Evolutionary conservation across 1,140 invertebrate species (phyloP), one percentile per base, ranked within the genome.

Genomic region (Protaetia brevitarsis): DNA sequence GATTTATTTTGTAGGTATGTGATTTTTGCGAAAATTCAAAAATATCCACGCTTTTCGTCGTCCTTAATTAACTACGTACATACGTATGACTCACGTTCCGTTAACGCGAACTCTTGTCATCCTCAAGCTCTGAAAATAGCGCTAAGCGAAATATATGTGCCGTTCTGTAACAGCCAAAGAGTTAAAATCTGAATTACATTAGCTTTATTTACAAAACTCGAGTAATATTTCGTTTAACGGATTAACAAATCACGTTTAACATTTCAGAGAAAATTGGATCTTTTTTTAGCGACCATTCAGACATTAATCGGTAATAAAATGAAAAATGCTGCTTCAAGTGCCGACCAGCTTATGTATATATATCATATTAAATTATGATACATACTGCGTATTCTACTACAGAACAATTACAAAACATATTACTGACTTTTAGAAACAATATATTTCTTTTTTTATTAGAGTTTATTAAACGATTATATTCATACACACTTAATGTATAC

Each of bases 61-160:
- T 8, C 16, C 41, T 51, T 51, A 51, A 51, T 51, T 51, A 51
- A 51, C n/a, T n/a, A n/a, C n/a, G n/a, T n/a, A n/a, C n/a, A n/a
- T n/a, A n/a, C 41, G 41, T 10, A 51, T 51, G 41, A 51, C 41
- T 51, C 41, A 51, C 19, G 13, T 51, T 7, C 21, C 16, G 41
- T 51, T 51, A 51, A 51, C 19, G 41, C 16, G 26, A 51, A 51
- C 16, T n/a, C 26, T 51, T 51, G 41, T 51, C 41, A 51, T 51
- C 16, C 19, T n/a, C 41, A 51, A 51, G 16, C 41, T 13, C 41
- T 23, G 41, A 51, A 51, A 51, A 51, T 51, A 51, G 26, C 41
- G 19, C 2, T 51, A n/a, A n/a, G n/a, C n/a, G n/a, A n/a, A n/a
- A n/a, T n/a, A n/a, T n/a, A n/a, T n/a, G n/a, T n/a, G 3, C 41